Evolutionary conservation across 1,140 invertebrate genomes (phyloP), one percentile per base, ranked within the genome.

Genomic region (Pentalonia nigronervosa): DNA sequence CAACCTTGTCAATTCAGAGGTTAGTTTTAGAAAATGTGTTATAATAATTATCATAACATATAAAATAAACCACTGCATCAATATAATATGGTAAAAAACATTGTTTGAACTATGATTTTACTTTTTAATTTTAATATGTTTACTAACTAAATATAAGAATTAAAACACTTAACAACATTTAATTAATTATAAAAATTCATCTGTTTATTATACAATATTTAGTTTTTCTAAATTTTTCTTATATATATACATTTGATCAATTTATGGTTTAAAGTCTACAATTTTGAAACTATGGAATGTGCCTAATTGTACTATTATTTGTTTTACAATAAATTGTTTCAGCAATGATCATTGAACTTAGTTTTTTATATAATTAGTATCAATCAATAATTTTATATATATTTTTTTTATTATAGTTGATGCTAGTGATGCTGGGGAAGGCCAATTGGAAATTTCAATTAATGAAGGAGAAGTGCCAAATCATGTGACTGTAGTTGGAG

Each of bases 401-500:
- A n/a, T 93, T 84, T 60, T 34, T 56, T 56, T 94, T 45, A 93
- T 96, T 96, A 93, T 95, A 98, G 98, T 99, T 94, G 98, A 99
- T 96, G 99, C 99, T 21, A 98, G 98, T 95, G 97, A 98, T 94
- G 99, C 98, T 88, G 99, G 99, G 81, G 98, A 99, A 96, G 99
- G 99, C 53, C 98, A 99, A 95, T 96, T 99, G 94, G 99, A 99
- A 96, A 99, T 99, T 95, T 99, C 98, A 93, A 99, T 99, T 95
- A 99, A 99, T 95, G 98, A 99, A 96, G 99, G 99, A 94, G 98
- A 99, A 96, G 98, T 99, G 56, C 99, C 99, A 76, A 99, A 99
- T 96, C 98, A 99, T 95, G 99, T 99, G 36, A 98, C 98, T 95
- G 98, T 98, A 30, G 97, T 99, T 14, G 98, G 98, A 86, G 98